Conservation (phyloP, 2,888 invertebrate genomes). For the Drosophila picticornis region DNA sequence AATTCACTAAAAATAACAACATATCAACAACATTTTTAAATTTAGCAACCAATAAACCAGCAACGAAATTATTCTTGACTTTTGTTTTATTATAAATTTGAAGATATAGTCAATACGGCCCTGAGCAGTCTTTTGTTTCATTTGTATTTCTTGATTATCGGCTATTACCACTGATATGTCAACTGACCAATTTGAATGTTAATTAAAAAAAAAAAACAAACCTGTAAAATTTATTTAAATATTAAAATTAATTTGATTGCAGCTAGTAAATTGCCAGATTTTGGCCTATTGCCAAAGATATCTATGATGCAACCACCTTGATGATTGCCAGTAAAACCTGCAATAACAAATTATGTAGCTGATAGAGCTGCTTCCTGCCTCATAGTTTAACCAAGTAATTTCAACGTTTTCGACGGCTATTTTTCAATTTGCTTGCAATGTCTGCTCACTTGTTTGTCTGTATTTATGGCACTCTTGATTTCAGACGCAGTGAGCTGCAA, state of each 20-base stretch:
- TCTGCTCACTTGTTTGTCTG: conserved; percentile 19
- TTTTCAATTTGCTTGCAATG: conserved; percentile 47
- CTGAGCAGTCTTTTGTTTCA: conserved; percentile 29
- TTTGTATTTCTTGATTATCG: conserved; percentile 28
- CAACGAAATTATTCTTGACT: conserved; percentile 1
- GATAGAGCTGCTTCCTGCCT: conserved; percentile 64
- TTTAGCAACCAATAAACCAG: neutral
- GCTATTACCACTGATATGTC: conserved; percentile 28
- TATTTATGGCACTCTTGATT: conserved; percentile 65
- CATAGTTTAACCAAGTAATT: conserved; percentile 59
- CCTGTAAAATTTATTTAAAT: conserved; percentile 26
- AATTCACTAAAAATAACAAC: neutral
- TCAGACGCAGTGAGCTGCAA: conserved; percentile 59
- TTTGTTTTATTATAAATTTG: neutral
- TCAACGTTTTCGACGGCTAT: conserved; percentile 47
- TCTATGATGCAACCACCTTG: conserved; percentile 42
- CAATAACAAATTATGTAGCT: conserved; percentile 53
- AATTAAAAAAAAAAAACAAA: conserved; percentile 9
- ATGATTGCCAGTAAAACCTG: conserved; percentile 45
- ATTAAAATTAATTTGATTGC: conserved; percentile 28
- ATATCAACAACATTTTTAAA: neutral
- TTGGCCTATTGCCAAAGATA: conserved; percentile 22
- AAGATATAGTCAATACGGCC: conserved; percentile 1
- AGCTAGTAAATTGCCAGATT: conserved; percentile 7
- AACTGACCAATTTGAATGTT: conserved; percentile 25